Evolutionary conservation across 2,888 invertebrate species (phyloP), one percentile per base, ranked within the genome.

Genomic region (Dicranocentrus wangi): DNA sequence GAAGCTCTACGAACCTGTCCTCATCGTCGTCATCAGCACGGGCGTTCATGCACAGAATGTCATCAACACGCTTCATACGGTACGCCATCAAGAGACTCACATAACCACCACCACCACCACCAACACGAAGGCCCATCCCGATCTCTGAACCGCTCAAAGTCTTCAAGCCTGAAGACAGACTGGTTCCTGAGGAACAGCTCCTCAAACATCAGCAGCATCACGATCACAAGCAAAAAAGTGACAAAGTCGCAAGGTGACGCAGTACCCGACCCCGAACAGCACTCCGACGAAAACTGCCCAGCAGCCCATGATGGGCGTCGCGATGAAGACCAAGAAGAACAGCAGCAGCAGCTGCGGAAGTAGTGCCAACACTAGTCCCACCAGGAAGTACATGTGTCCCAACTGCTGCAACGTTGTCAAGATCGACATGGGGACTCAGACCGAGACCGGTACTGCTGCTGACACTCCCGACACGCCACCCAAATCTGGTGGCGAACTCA

Each of bases 111-210:
- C 53, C 53, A 10, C 53, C 53, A 21, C 3, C 8, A 17, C 13
- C 53, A 21, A 3, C 1, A 21, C 10, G 23, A 13, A 60, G 27
- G 15, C 60, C n/a, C 60, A 27, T 3, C 60, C 27, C 60, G n/a
- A 7, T n/a, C 10, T 15, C 47, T 66, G n/a, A 66, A 66, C 66
- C 8, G 66, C 1, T 47, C 66, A 66, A 66, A 66, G 25, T 66
- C 66, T 1, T 66, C 66, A 7, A 21, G 21, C 10, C n/a, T 66
- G n/a, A 66, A 66, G 47, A 66, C 66, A n/a, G 66, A 66, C 47
- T 66, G 66, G 66, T 66, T 66, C 27, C 25, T 66, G 25, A 21
- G 66, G 15, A 66, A 43, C 47, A n/a, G 27, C 5, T 60, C 60
- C 60, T 47, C 47, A 19, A 66, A 66, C n/a, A 66, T 66, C 43